These are phyloP conservation scores for Aulostomus chinensis DNA, from an alignment of 2,797 vertebrate species.

Conservation along the genomic window DNA sequence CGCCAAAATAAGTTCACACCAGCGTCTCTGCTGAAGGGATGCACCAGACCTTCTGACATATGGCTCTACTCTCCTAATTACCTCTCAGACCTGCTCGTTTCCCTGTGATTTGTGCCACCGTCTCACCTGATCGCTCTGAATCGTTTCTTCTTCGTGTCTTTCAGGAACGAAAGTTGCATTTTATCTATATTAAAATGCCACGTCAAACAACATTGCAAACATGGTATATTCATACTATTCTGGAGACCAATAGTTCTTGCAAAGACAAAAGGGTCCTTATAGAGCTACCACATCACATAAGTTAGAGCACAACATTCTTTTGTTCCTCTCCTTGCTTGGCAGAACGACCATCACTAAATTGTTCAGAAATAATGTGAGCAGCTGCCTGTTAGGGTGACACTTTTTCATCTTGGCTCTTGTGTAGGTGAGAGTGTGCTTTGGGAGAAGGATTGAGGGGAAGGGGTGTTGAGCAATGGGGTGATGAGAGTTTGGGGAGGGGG, in stretches of 20 bases:
- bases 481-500: slow-evolving; percentile 19
- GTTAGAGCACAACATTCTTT: slow-evolving; percentile 1
- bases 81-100: slow-evolving; percentile 28
- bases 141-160: too few species aligned
- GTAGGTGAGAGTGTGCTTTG: slow-evolving; percentile 41
- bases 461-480: slow-evolving; percentile 15
- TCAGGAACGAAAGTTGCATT: too few species aligned
- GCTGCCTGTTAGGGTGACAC: slow-evolving; percentile 29
- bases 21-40: slow-evolving; percentile 42
- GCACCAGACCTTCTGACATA: slow-evolving; percentile 74
- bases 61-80: slow-evolving; percentile 69
- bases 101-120: slow-evolving; percentile 8
- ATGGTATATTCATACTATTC: too few species aligned
- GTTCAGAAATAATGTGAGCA: slow-evolving; percentile 58
- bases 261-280: too few species aligned
- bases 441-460: slow-evolving; percentile 18
- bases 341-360: slow-evolving; percentile 49
- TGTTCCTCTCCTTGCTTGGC: slow-evolving; percentile 41
- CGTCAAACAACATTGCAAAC: too few species aligned
- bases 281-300: too few species aligned
- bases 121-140: too few species aligned
- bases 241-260: too few species aligned
- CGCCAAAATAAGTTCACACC: slow-evolving; percentile 64
- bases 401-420: slow-evolving; percentile 48
- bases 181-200: too few species aligned